Conservation (phyloP, 2,888 invertebrate genomes). For the Caenorhabditis afra region DNA sequence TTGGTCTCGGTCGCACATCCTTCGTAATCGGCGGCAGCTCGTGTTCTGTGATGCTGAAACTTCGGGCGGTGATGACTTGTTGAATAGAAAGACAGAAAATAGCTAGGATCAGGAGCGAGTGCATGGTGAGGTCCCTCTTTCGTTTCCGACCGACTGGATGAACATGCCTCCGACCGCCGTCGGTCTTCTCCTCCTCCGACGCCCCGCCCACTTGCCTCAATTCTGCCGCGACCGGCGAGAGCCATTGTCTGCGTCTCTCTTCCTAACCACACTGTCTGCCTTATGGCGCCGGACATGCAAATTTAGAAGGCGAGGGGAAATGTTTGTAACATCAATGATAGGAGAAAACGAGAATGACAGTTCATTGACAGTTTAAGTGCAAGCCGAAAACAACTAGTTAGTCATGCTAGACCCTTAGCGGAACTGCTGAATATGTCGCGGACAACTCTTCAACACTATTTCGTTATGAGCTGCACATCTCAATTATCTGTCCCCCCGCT, state of each 20-base stretch:
- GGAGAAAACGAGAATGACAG: slow-evolving; percentile 19
- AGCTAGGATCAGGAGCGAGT: slow-evolving; percentile 44
- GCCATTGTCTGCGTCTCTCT: slow-evolving; percentile 31
- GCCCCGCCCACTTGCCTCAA: slow-evolving; percentile 44
- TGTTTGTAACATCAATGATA: slow-evolving; percentile 35
- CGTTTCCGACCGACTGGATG: slow-evolving; percentile 48
- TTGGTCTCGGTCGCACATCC: slow-evolving; percentile 57
- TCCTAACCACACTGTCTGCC: slow-evolving; percentile 19
- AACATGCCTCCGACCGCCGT: slow-evolving; percentile 44
- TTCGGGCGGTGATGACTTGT: slow-evolving; percentile 16
- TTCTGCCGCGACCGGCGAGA: slow-evolving; percentile 38
- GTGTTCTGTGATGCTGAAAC: slow-evolving; percentile 41
- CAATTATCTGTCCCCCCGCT: slow-evolving; percentile 45
- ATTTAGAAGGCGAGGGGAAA: slow-evolving; percentile 30
- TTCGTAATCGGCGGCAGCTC: slow-evolving; percentile 49
- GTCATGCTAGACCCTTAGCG: not conserved
- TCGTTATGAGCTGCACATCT: slow-evolving; percentile 17
- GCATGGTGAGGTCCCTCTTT: slow-evolving; percentile 42
- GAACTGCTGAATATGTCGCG: slow-evolving; percentile 31
- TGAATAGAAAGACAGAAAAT: slow-evolving; percentile 19
- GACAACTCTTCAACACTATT: slow-evolving; percentile 11
- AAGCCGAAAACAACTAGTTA: not conserved
- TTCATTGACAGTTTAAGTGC: not conserved
- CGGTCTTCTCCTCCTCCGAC: slow-evolving; percentile 40
- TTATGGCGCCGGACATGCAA: slow-evolving; percentile 41